Evolutionary conservation across 1,140 invertebrate species (phyloP), one percentile per base, ranked within the genome.

Genomic region (Drosophila ohnishii): DNA sequence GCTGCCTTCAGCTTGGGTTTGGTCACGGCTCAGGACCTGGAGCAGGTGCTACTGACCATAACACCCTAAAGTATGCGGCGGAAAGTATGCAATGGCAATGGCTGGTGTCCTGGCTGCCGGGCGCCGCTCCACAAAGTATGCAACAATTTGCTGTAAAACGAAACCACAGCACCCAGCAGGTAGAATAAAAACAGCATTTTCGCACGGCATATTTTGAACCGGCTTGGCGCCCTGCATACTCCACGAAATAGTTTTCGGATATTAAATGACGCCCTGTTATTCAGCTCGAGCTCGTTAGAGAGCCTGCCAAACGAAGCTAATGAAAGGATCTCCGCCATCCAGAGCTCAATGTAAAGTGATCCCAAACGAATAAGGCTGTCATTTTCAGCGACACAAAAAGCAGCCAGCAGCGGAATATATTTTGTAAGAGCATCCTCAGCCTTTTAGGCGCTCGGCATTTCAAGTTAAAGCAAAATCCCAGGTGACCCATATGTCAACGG

Each of bases 401-500:
- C 69, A 55, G 32, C 19, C 39, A n/a, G 28, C 48, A 50, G 30
- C 16, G 37, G n/a, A 34, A 59, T 45, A 55, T 72, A 75, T 83
- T 70, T 67, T 74, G 44, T 74, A 82, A 75, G 60, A 66, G 61
- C 63, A 78, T 76, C 70, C 69, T 35, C 53, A 75, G 25, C 61
- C 78, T 80, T 73, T 77, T 77, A 73, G 73, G 62, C 55, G 60
- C 50, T 73, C 30, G 11, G 40, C 55, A 50, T 35, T 42, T 56
- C 44, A 45, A 34, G 53, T 59, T 75, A 76, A 67, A 76, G 66
- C 75, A 50, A 56, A 60, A 64, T 83, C 80, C 80, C 80, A 79
- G 80, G 80, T 78, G 80, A 83, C 80, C 80, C 75, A 83, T 83
- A 83, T 83, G 80, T 83, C 82, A 83, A 58, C 75, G 65, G 71